phyloP scores from a whole-genome alignment of 2,797 vertebrate species.

The Chiroxiphia lanceolata region DNA sequence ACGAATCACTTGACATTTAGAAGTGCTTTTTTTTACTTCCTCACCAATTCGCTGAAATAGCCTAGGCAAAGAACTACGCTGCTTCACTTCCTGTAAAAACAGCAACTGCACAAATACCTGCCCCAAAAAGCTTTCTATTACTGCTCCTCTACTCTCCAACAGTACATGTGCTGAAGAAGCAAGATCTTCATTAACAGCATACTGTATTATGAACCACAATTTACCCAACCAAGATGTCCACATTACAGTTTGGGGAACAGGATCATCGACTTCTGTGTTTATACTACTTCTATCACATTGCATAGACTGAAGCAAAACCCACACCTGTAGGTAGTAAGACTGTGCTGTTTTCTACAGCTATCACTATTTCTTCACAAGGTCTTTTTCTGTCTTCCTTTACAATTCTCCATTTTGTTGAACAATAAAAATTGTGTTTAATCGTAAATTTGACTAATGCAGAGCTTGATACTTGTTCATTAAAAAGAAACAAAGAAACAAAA shows the following conservation, averaged over 20 bases:
- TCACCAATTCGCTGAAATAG: background rate
- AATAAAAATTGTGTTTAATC: background rate
- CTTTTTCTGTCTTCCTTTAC: background rate
- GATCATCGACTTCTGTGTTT: background rate
- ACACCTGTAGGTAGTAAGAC: background rate
- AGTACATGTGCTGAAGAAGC: accelerated
- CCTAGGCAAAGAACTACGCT: background rate
- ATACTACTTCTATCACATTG: background rate
- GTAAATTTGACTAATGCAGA: background rate
- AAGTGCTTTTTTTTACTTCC: background rate
- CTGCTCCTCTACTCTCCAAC: background rate
- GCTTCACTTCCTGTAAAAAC: background rate
- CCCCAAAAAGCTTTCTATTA: background rate
- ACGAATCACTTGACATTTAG: background rate
- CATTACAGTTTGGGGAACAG: background rate
- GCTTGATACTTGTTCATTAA: background rate
- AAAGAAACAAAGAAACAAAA: background rate
- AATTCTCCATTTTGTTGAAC: background rate
- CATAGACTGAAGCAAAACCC: background rate
- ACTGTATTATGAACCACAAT: background rate
- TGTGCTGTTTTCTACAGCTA: background rate
- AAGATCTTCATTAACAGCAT: background rate
- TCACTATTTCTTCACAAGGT: background rate
- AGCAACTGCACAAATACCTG: background rate
- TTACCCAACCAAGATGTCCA: background rate